Conservation (phyloP, 2,113 vertebrate genomes). For the Otolemur garnettii region DNA sequence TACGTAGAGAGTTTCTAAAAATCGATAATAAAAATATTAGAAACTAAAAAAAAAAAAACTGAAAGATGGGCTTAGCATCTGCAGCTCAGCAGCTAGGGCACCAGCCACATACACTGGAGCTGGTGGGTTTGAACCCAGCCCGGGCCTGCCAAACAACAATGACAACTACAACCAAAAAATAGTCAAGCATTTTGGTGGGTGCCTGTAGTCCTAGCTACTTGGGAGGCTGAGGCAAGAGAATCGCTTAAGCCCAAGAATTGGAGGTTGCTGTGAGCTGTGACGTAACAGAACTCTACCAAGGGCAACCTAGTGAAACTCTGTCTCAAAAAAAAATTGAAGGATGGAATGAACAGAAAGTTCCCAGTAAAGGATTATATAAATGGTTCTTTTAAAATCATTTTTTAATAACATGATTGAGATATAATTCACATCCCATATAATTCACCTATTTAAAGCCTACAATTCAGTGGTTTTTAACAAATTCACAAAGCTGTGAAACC, state of each 20-base stretch:
- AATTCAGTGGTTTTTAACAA: not conserved
- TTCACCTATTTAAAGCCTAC: not conserved
- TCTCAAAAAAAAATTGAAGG: not conserved
- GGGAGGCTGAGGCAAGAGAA: too few species aligned
- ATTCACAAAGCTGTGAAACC: not conserved
- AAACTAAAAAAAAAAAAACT: not conserved
- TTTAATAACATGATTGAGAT: not conserved
- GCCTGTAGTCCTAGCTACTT: too few species aligned
- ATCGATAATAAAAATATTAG: not conserved
- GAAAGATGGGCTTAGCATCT: not conserved
- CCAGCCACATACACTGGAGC: too few species aligned
- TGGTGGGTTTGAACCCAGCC: too few species aligned
- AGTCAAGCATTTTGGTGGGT: too few species aligned
- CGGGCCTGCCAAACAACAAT: too few species aligned
- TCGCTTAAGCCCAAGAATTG: too few species aligned
- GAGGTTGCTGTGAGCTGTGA: too few species aligned
- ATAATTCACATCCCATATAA: not conserved
- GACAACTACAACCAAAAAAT: too few species aligned
- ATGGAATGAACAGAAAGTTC: not conserved
- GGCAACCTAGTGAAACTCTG: too few species aligned
- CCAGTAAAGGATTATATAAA: not conserved
- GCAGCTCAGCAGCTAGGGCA: too few species aligned
- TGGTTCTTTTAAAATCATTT: not conserved
- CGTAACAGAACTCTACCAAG: too few species aligned
- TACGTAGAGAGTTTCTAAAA: conserved; percentile 9